phyloP scores from a whole-genome alignment of 2,888 invertebrate genomes.

The Metellina segmentata region DNA sequence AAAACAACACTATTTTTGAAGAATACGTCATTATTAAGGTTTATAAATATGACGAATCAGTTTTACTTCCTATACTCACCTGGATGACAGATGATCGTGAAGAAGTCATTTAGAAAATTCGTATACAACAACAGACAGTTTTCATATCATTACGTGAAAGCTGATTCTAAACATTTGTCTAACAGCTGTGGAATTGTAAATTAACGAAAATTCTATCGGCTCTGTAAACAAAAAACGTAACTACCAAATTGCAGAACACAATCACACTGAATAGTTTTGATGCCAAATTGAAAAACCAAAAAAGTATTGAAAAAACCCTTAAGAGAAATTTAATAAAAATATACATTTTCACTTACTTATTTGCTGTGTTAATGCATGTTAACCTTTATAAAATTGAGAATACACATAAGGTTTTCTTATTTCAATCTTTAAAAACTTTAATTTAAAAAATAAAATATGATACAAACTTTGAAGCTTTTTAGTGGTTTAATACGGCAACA shows the following conservation, averaged over 20 bases:
- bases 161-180: background rate
- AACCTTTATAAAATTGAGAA: too few species aligned
- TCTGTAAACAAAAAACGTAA: background rate
- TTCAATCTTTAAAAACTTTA: background rate
- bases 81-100: constrained; percentile 62
- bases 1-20: background rate
- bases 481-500: constrained; percentile 1
- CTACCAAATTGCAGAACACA: background rate
- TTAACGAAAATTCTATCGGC: background rate
- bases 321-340: too few species aligned
- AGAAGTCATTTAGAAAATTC: constrained; percentile 28
- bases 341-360: too few species aligned
- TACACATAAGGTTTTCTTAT: too few species aligned
- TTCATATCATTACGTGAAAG: background rate
- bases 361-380: too few species aligned
- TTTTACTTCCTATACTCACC: constrained; percentile 3
- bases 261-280: background rate
- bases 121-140: background rate
- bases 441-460: background rate
- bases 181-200: too few species aligned
- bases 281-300: background rate
- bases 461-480: background rate
- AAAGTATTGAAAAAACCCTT: too few species aligned
- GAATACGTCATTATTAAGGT: background rate
- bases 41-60: background rate